Percentiles rank a stretch among this genome's conserved stretches.
Evolutionary conservation across 2,888 invertebrate genomes (phyloP).

Genomic region (Blomia tropicalis): DNA sequence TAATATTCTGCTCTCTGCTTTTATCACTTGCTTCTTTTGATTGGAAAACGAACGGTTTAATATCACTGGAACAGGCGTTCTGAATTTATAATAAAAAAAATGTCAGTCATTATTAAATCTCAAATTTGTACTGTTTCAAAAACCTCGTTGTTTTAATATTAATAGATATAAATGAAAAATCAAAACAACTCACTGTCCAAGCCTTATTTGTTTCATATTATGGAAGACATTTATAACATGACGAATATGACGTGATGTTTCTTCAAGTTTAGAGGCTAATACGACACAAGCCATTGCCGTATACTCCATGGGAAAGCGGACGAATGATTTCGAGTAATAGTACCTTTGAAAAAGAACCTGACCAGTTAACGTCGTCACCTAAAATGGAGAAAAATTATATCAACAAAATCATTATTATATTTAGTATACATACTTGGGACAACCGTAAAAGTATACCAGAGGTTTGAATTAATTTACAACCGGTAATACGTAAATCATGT

Average conservation of each 20-base stretch:
- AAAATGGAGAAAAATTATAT: conserved; percentile 29
- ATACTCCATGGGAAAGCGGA: conserved; percentile 89
- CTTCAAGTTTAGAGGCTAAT: conserved; percentile 96
- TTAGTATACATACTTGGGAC: conserved; percentile 62
- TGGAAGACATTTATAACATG: conserved; percentile 89
- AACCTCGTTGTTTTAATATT: not conserved
- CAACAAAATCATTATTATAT: conserved; percentile 14
- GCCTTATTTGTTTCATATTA: conserved; percentile 25
- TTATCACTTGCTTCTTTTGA: conserved; percentile 87
- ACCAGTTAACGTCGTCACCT: conserved; percentile 97
- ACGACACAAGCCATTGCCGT: conserved; percentile 93
- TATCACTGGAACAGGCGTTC: conserved; percentile 66
- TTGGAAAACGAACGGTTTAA: conserved; percentile 85
- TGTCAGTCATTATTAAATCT: conserved; percentile 22
- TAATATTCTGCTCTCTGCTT: conserved; percentile 82
- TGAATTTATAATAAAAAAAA: conserved; percentile 37
- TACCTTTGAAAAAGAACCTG: conserved; percentile 95
- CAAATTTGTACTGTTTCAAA: not conserved
- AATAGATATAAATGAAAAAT: not conserved
- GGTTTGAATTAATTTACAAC: conserved; percentile 94
- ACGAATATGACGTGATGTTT: conserved; percentile 80
- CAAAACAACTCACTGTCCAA: conserved; percentile 14
- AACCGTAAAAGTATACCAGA: conserved; percentile 88
- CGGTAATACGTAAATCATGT: conserved; percentile 76
- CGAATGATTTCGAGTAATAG: conserved; percentile 94